Evolutionary conservation across 2,113 vertebrate species (phyloP), one percentile per base, ranked within the genome.

Genomic region (Tragulus kanchil): DNA sequence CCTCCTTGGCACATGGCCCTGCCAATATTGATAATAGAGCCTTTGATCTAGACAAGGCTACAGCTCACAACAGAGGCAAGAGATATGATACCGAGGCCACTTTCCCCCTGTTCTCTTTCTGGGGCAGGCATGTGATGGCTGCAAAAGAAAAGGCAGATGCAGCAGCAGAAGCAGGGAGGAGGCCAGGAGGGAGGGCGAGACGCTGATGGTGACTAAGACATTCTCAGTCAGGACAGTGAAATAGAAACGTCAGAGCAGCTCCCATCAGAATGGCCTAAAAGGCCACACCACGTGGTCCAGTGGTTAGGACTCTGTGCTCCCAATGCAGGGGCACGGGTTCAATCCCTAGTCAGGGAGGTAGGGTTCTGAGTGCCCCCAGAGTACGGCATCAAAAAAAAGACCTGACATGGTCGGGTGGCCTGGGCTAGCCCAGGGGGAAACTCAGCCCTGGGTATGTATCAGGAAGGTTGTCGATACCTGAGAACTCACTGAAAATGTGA

Each of bases 401-500:
- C 69, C 65, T 75, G 89, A 83, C 95, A 73, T 11, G 54, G 28
- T 12, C 23, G 3, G 50, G 65, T 1, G 1, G 73, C 83, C 79
- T 15, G 86, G 93, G 62, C 75, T 17, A 48, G 73, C 75, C 69
- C n/a, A 17, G 2, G 25, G 67, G 85, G 96, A 97, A 90, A 85
- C 58, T 79, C 83, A 62, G 95, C 75, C 62, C 71, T 2, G 21
- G 54, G 59, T n/a, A 3, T 45, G 8, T 89, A 75, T 93, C 82
- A 92, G 73, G 59, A 86, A 94, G 50, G 56, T 59, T 36, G n/a
- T 71, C 1, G 97, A 98, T 45, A 98, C 91, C 28, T n/a, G 93
- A 98, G 95, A 94, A 21, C 26, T 36, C 69, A 0, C 90, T 94
- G 87, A 95, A 93, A 97, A 73, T 95, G 96, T 93, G 96, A 61